Evolutionary conservation across 1,140 invertebrate species (phyloP).

Genomic region (Linepithema humile): DNA sequence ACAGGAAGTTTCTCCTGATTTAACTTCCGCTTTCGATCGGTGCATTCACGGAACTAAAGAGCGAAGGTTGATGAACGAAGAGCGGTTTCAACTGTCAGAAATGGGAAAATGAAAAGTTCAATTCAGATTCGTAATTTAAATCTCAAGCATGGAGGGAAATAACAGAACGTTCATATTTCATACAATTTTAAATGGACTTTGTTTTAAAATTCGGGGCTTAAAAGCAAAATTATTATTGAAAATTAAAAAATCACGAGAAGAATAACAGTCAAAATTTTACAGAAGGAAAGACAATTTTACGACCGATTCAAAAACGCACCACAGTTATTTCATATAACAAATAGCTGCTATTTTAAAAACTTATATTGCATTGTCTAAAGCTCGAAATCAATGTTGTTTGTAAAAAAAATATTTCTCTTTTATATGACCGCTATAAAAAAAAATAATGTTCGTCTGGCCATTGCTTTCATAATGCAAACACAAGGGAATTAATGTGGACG

Average conservation of each 20-base stretch:
- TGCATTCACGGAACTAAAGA: neutral
- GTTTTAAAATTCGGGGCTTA: neutral
- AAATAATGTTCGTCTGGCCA: neutral
- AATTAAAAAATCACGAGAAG: neutral
- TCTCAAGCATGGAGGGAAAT: neutral
- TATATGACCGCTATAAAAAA: too few relatives aligned
- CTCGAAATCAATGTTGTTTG: too few relatives aligned
- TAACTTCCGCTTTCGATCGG: neutral
- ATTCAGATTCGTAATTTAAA: neutral
- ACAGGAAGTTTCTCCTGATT: conserved; percentile 8
- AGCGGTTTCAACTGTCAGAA: neutral
- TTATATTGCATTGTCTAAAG: too few relatives aligned
- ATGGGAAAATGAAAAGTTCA: neutral
- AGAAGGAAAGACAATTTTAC: neutral
- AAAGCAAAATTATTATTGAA: neutral
- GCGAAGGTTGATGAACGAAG: conserved; percentile 16
- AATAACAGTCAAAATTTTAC: neutral
- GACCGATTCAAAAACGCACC: neutral
- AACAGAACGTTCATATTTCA: neutral
- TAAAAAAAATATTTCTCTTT: too few relatives aligned
- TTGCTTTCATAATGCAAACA: neutral
- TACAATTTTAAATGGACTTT: neutral
- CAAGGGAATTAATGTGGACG: neutral
- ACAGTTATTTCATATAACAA: too few relatives aligned
- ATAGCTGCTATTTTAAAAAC: too few relatives aligned